phyloP scores from a whole-genome alignment of 2,797 vertebrate genomes.

The Adrianichthys oophorus region DNA sequence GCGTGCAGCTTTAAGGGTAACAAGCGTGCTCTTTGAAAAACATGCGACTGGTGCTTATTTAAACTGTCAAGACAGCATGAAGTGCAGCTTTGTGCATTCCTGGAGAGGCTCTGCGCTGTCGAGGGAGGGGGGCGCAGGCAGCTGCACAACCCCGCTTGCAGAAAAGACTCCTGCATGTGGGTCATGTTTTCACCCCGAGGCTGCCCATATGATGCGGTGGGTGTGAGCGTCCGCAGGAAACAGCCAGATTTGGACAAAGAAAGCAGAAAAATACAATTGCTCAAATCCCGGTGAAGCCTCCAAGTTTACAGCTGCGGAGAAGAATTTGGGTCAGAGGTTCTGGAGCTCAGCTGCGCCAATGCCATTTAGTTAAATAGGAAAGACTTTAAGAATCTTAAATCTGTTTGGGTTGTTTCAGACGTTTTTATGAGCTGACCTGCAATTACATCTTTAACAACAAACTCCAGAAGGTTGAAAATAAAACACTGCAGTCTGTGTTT shows the following conservation, averaged over 20 bases:
- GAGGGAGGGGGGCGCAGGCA: constrained; percentile 18
- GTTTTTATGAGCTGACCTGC: constrained; percentile 27
- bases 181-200: constrained; percentile 23
- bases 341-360: constrained; percentile 45
- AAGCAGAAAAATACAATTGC: background rate
- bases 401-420: constrained; percentile 10
- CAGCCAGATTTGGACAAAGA: constrained; percentile 1
- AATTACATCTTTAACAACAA: constrained; percentile 34
- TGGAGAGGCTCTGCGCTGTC: background rate
- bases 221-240: constrained; percentile 6
- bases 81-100: background rate
- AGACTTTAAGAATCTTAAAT: constrained; percentile 19
- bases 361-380: constrained; percentile 16
- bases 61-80: background rate
- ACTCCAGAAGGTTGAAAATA: background rate
- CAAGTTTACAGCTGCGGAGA: constrained; percentile 1
- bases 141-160: constrained; percentile 33
- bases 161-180: constrained; percentile 29
- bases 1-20: too few relatives aligned
- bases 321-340: constrained; percentile 51
- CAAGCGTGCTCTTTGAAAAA: background rate
- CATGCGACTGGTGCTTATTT: background rate
- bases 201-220: constrained; percentile 23
- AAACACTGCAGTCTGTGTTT: constrained; percentile 6
- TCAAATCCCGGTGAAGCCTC: background rate